Evolutionary conservation across 2,888 invertebrate species (phyloP).

Genomic region (Tribolium freemani): DNA sequence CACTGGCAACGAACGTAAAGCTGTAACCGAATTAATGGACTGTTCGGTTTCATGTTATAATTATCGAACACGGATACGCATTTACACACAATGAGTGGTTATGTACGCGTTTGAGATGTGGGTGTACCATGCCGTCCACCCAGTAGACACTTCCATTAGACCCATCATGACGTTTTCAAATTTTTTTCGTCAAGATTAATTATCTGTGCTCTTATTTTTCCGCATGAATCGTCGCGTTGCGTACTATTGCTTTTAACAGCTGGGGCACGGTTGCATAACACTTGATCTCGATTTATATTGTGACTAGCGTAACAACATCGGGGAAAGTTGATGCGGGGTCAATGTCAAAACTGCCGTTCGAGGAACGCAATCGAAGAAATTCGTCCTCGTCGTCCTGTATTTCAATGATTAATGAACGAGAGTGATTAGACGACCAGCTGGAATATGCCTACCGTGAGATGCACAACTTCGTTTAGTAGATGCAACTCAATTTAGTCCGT

Average conservation of each 20-base stretch:
- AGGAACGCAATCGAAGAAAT: conserved; percentile 30
- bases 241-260: conserved; percentile 32
- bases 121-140: conserved; percentile 40
- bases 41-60: conserved; percentile 63
- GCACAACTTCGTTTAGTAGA: conserved; percentile 16
- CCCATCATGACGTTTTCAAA: conserved; percentile 7
- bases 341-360: conserved; percentile 51
- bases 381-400: neutral
- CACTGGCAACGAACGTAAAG: conserved; percentile 60
- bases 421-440: conserved; percentile 29
- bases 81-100: conserved; percentile 66
- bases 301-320: conserved; percentile 43
- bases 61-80: conserved; percentile 66
- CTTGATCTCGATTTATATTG: conserved; percentile 38
- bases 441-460: conserved; percentile 17
- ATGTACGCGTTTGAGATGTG: conserved; percentile 49
- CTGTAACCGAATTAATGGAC: conserved; percentile 63
- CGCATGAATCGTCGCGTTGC: conserved; percentile 35
- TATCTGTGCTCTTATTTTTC: conserved; percentile 31
- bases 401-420: conserved; percentile 33
- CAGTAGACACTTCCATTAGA: conserved; percentile 38
- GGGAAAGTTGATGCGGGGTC: conserved; percentile 52
- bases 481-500: conserved; percentile 34
- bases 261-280: conserved; percentile 43
- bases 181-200: neutral